Conservation (phyloP, 2,797 vertebrate genomes). For the Eurystomus glaucurus region DNA sequence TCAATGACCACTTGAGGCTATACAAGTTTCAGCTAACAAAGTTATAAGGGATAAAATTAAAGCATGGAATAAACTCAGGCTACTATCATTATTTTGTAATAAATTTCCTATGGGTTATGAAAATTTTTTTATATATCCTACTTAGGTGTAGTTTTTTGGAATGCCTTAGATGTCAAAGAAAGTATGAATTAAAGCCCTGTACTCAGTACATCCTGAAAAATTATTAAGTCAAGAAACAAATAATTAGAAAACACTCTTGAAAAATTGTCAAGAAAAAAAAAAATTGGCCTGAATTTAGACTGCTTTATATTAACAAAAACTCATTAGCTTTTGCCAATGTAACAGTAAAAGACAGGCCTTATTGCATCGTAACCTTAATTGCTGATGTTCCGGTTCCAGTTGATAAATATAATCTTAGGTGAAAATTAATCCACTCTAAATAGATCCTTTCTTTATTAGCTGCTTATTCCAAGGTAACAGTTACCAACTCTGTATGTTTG, state of each 20-base stretch:
- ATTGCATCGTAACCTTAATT: not conserved
- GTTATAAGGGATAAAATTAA: not conserved
- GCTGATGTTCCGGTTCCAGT: not conserved
- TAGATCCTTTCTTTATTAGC: not conserved
- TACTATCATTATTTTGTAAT: not conserved
- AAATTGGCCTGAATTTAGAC: not conserved
- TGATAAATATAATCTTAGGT: not conserved
- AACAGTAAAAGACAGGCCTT: not conserved
- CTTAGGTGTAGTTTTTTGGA: accelerated
- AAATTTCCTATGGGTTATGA: not conserved
- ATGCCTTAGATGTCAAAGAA: not conserved
- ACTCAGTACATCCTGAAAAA: not conserved
- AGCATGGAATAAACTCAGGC: not conserved
- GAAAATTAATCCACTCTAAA: not conserved
- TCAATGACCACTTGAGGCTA: not conserved
- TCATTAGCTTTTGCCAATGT: not conserved
- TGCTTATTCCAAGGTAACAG: not conserved
- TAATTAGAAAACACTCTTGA: not conserved
- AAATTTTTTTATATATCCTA: not conserved
- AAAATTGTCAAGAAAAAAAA: not conserved
- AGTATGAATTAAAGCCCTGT: not conserved
- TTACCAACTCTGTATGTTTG: not conserved
- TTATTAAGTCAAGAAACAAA: not conserved
- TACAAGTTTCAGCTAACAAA: not conserved
- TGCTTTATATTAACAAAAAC: not conserved